phyloP scores from a whole-genome alignment of 2,797 vertebrate genomes.

The Ara ararauna region DNA sequence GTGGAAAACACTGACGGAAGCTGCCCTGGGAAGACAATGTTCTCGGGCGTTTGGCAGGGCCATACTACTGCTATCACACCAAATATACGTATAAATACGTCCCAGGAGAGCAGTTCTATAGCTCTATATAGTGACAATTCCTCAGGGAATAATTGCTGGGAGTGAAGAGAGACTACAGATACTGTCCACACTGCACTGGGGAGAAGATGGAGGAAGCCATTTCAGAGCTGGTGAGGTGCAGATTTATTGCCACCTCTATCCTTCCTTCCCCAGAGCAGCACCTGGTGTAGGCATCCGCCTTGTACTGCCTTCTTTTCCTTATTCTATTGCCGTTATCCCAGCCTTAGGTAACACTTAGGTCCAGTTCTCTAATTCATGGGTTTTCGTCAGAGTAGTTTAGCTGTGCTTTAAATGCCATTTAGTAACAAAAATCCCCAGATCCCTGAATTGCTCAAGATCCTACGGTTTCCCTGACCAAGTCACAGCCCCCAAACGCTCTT shows the following conservation, averaged over 20 bases:
- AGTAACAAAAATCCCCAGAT: neutral
- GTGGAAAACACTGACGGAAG: conserved; percentile 10
- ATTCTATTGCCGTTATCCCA: neutral
- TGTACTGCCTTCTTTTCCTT: neutral
- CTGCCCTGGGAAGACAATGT: neutral
- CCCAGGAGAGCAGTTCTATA: neutral
- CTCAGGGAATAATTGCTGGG: neutral
- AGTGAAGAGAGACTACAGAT: neutral
- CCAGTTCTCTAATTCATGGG: neutral
- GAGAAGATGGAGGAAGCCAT: neutral
- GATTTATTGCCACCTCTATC: neutral
- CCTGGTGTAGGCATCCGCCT: neutral
- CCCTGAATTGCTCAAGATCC: neutral
- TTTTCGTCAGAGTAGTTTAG: neutral
- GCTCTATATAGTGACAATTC: neutral
- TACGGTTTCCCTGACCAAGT: neutral
- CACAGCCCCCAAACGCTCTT: neutral
- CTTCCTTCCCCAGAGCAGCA: neutral
- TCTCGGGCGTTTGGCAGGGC: neutral
- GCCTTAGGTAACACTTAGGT: neutral
- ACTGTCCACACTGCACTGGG: fast-evolving
- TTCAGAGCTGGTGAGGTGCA: neutral
- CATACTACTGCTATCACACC: neutral
- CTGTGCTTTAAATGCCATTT: neutral
- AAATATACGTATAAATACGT: neutral